Base-by-base conservation (phyloP, 2,797 vertebrate genomes). In the Notamacropus eugenii region DNA sequence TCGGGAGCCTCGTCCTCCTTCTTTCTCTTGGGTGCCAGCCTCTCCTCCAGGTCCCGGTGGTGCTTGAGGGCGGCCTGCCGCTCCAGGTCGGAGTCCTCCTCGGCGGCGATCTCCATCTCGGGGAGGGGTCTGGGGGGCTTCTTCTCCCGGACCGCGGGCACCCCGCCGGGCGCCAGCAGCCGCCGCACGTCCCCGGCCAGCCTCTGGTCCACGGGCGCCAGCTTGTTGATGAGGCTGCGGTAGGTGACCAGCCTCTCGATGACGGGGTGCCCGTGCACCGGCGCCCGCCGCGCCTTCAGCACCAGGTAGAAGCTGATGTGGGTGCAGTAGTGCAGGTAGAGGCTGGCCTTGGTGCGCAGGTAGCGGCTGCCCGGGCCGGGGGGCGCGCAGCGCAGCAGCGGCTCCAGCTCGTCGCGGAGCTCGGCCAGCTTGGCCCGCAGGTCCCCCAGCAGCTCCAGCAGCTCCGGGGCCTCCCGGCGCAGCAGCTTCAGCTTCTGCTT, bases 231-330 rank as follows among this genome's bases (percentile, higher is more conserved):
- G 92, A 99, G 98, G 57, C 99, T 99, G 97, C 99, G 99, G 96
- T 99, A 99, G 27, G 99, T 98, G 52, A 99, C 99, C 93, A 99
- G 99, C 93, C 99, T 99, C 96, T 99, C 99, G 0, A 99, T 99
- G 96, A 99, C 98, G 0, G 99, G 99, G 97, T 99, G 99, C 87
- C 99, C 99, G 1, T 99, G 99, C 91, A 99, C 99, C 0, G 99
- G 99, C 58, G 99, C 98, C 96, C 99, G 98, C 98, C 99, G 99
- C 1, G 99, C 98, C 98, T 99, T 99, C 95, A 99, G 97, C 58
- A 99, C 98, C 98, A 99, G 97, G 95, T 99, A 99, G 98, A 99
- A 99, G 82, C 99, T 99, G 98, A 99, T 99, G 97, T 99, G 99
- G 97, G 99, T 99, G 97, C 99, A 99, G 96, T 99, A 99, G 98